Percentiles rank a stretch among this genome's conserved stretches.
phyloP scores from a whole-genome alignment of 2,888 invertebrate species.

The Orthonevra nobilis region DNA sequence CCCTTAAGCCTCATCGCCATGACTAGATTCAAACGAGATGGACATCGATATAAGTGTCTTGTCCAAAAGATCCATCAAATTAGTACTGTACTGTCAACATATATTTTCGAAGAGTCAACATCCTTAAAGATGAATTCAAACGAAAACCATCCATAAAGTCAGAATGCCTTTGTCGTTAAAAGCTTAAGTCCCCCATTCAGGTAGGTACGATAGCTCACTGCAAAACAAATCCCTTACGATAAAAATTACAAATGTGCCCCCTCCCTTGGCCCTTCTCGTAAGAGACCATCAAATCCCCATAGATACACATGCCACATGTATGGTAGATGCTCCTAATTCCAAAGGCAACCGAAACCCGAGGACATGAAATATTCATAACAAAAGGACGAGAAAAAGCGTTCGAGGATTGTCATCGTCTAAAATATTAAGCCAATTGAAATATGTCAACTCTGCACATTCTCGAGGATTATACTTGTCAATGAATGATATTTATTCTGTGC shows the following conservation, averaged over 20 bases:
- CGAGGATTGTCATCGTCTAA: conserved; percentile 52
- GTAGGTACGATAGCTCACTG: neutral
- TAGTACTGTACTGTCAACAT: too few relatives aligned
- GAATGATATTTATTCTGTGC: conserved; percentile 57
- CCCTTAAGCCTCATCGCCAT: too few relatives aligned
- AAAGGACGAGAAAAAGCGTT: conserved; percentile 32
- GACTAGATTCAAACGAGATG: too few relatives aligned
- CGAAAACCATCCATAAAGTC: too few relatives aligned
- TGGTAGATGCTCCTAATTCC: neutral
- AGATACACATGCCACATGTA: too few relatives aligned
- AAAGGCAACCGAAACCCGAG: conserved; percentile 19
- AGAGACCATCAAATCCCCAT: too few relatives aligned
- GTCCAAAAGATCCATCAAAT: too few relatives aligned
- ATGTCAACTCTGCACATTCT: conserved; percentile 59
- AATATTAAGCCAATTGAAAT: conserved; percentile 62
- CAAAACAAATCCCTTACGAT: conserved; percentile 31
- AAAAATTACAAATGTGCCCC: too few relatives aligned
- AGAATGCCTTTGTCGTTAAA: neutral
- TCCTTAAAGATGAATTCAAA: too few relatives aligned
- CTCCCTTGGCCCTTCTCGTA: too few relatives aligned
- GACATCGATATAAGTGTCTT: too few relatives aligned
- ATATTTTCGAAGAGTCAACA: too few relatives aligned
- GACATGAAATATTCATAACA: conserved; percentile 52
- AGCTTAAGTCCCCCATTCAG: conserved; percentile 10
- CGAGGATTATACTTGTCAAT: conserved; percentile 57